A percentile compares a stretch with the other conserved stretches of the same genome.
Conservation (phyloP, 1,140 invertebrate species). For the Lordiphosa mommai region DNA sequence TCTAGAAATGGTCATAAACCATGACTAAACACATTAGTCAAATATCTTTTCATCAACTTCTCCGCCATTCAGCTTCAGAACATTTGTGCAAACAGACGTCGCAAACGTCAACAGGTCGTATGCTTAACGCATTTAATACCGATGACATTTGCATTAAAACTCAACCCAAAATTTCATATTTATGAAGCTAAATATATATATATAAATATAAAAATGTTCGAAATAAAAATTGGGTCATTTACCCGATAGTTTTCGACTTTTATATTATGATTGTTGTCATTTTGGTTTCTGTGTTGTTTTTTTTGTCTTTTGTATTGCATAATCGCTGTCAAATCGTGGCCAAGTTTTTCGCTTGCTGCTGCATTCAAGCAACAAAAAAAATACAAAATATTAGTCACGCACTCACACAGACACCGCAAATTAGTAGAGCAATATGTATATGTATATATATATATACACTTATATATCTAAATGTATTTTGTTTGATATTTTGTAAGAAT, state of each 20-base stretch:
- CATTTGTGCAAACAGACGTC: slow-evolving; percentile 48
- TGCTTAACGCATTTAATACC: slow-evolving; percentile 38
- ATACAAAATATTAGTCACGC: slow-evolving; percentile 62
- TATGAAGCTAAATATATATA: slow-evolving; percentile 22
- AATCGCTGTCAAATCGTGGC: slow-evolving; percentile 56
- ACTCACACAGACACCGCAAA: slow-evolving; percentile 56
- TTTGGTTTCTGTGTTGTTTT: slow-evolving; percentile 21
- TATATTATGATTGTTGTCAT: slow-evolving; percentile 50
- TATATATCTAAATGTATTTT: slow-evolving; percentile 24
- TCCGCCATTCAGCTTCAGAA: slow-evolving; percentile 31
- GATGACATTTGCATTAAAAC: slow-evolving; percentile 1
- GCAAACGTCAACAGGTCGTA: slow-evolving; percentile 34
- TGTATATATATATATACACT: slow-evolving; percentile 31
- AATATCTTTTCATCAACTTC: slow-evolving; percentile 12
- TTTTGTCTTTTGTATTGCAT: slow-evolving; percentile 47
- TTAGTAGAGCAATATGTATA: slow-evolving; percentile 55
- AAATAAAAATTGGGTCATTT: slow-evolving; percentile 62
- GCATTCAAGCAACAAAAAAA: slow-evolving; percentile 36
- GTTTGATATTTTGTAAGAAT: slow-evolving; percentile 70
- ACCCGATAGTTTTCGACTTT: slow-evolving; percentile 40
- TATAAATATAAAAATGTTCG: slow-evolving; percentile 11
- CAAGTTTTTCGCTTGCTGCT: slow-evolving; percentile 42
- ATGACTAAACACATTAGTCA: slow-evolving; percentile 44
- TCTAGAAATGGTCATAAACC: slow-evolving; percentile 40
- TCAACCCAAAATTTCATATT: slow-evolving; percentile 10